Base-by-base conservation (phyloP, 2,888 invertebrate genomes). In the Eumerus sabulonum region DNA sequence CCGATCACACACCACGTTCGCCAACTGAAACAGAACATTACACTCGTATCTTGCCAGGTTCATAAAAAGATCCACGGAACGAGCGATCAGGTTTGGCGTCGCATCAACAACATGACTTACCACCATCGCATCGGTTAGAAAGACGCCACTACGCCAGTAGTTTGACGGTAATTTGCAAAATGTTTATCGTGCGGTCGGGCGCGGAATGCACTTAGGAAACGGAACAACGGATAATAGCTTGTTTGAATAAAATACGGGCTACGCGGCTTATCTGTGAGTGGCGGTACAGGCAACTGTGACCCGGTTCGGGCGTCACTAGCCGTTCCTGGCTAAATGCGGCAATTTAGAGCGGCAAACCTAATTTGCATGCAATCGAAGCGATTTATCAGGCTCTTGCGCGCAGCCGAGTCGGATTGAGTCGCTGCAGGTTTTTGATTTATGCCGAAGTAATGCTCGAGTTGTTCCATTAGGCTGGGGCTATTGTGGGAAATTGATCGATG, bases 151-250 rank as follows among this genome's bases (percentile, higher is more conserved):
- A 42, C 13, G 19, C 44, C 59, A 68, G 53, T 44, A 53, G 53
- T 60, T 44, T 27, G 27, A 7, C 27, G 50, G 51, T 56, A 62
- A 63, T 66, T 67, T 51, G 72, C 51, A 74, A 60, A 72, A 63
- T 73, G 60, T 40, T 71, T 60, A 71, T 76, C 71, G 60, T 45
- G 60, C 62, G 3, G 27, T n/a, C 27, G 27, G 27, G 7, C 35
- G 66, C 47, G 76, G 72, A 77, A 77, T 77, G 76, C 76, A 72
- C 72, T 72, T 72, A 59, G 62, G 47, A 57, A 77, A 72, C 72
- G 76, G 76, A 72, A 77, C 67, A 67, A 72, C 62, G 47, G 57
- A 72, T 72, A 62, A 62, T 60, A 66, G 56, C 45, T 76, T 44
- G 60, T 70, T 57, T 76, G 76, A 64, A 76, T 66, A 62, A 76